A percentile compares a stretch with the other conserved stretches of the same genome.
phyloP scores from a whole-genome alignment of 2,888 invertebrate genomes.

The Sinhomidia bicolor region DNA sequence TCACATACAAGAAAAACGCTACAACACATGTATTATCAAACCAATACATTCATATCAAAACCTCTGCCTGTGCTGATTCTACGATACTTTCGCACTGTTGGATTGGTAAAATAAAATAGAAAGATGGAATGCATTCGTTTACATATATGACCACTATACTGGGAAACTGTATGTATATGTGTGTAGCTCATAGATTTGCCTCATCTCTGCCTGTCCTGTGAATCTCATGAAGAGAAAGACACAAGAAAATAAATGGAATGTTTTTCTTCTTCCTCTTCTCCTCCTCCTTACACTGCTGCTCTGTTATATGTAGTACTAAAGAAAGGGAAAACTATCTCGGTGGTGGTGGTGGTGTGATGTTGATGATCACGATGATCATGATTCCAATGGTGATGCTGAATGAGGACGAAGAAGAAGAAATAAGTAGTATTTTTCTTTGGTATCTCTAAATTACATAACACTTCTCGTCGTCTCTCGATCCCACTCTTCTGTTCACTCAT shows the following conservation, averaged over 20 bases:
- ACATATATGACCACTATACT: no score
- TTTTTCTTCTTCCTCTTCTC: neutral
- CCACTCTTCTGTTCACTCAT: neutral
- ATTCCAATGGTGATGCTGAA: neutral
- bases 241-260: conserved; percentile 1
- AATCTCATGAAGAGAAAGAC: neutral
- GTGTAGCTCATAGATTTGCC: neutral
- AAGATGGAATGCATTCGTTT: conserved; percentile 5
- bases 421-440: conserved; percentile 14
- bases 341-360: no score
- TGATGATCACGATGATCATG: neutral
- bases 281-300: neutral
- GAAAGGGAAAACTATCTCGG: neutral
- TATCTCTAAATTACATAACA: conserved; percentile 60
- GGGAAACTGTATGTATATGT: neutral
- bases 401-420: conserved; percentile 13
- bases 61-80: no score
- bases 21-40: neutral
- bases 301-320: no score
- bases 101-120: neutral
- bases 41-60: neutral
- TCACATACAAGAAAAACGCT: conserved; percentile 10
- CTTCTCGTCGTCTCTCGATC: conserved; percentile 14
- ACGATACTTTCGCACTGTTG: neutral
- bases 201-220: neutral